A percentile compares a stretch with the other conserved stretches of the same genome.
These are phyloP conservation scores for Muscicapa comitata DNA, from an alignment of 2,797 vertebrate species.

Conservation along the genomic window DNA sequence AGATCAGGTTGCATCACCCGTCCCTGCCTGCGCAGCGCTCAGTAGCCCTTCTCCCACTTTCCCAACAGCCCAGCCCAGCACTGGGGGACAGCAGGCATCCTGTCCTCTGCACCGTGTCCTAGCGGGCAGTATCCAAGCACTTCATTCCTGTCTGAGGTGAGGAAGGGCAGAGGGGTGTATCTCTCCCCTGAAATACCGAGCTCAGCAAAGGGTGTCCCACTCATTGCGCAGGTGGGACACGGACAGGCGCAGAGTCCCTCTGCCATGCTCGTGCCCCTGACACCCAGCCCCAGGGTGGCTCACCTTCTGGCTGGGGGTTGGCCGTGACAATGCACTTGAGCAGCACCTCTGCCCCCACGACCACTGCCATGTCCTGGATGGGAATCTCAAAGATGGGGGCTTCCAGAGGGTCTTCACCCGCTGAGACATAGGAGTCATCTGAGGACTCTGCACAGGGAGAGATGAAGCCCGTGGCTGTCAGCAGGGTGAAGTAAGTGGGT, in stretches of 20 bases:
- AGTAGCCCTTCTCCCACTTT: neutral
- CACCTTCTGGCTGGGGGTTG: slow-evolving; percentile 90
- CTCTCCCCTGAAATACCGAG: neutral
- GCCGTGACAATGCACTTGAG: slow-evolving; percentile 91
- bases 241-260: neutral
- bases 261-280: accelerated
- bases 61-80: neutral
- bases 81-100: too few species aligned
- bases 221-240: accelerated
- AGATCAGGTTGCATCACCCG: neutral
- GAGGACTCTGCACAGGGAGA: slow-evolving; percentile 86
- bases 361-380: slow-evolving; percentile 83
- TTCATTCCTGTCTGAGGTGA: neutral
- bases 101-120: neutral
- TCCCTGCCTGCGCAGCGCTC: accelerated
- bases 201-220: accelerated
- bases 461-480: neutral
- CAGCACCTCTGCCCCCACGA: slow-evolving; percentile 83
- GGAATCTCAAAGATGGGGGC: slow-evolving; percentile 91
- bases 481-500: accelerated
- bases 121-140: neutral
- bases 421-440: slow-evolving; percentile 95
- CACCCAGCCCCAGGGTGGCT: neutral
- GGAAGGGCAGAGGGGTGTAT: neutral
- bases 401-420: slow-evolving; percentile 93